Evolutionary conservation across 53 echinoderm and acorn worm species (phyloP), one percentile per base, ranked within the genome.

Genomic region (Arbacia lixula): DNA sequence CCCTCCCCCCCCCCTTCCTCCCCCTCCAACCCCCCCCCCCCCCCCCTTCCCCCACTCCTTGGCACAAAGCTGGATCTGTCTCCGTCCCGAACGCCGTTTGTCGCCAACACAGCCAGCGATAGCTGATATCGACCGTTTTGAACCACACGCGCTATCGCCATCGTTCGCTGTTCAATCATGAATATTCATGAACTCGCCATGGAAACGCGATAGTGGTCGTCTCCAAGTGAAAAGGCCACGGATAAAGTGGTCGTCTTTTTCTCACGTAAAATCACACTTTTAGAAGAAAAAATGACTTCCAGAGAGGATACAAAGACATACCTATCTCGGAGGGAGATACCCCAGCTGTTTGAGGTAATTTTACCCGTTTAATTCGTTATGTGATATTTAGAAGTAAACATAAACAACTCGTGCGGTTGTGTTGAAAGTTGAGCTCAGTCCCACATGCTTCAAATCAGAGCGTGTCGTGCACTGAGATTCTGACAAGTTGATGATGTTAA

Each of bases 331-430:
- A 89, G 92, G 86, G 98, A 97, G 69, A 97, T 97, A 29, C 98
- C 98, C 34, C 98, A 97, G 64, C 75, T 97, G 4, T 97, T 97
- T 86, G 98, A 97, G 98, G 98, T 97, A 72, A 89, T 90, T 75
- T 3, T 20, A 12, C 22, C 12, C 17, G n/a, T n/a, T n/a, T n/a
- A n/a, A n/a, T n/a, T n/a, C n/a, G n/a, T n/a, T n/a, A n/a, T n/a
- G n/a, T n/a, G n/a, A n/a, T n/a, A n/a, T n/a, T n/a, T n/a, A n/a
- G n/a, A n/a, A n/a, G n/a, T n/a, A n/a, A n/a, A n/a, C n/a, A n/a
- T n/a, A n/a, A n/a, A n/a, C n/a, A n/a, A n/a, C n/a, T n/a, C n/a
- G n/a, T n/a, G n/a, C n/a, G n/a, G n/a, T n/a, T n/a, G n/a, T n/a
- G n/a, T n/a, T n/a, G n/a, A n/a, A n/a, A n/a, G n/a, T n/a, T n/a